phyloP scores from a whole-genome alignment of 2,113 vertebrate genomes.

The Cololabis saira region DNA sequence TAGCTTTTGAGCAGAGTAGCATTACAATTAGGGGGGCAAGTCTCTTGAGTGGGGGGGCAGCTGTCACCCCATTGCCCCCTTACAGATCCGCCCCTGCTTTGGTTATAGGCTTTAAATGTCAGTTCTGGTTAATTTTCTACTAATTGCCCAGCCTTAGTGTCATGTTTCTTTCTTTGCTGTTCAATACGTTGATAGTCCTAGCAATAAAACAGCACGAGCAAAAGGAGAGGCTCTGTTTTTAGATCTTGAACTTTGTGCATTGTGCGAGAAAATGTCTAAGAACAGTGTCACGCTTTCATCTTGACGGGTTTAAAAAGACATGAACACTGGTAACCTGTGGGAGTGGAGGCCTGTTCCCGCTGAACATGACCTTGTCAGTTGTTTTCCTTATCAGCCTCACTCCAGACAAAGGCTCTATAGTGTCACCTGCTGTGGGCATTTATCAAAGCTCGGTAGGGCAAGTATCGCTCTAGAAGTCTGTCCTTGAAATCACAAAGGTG shows the following conservation, averaged over 20 bases:
- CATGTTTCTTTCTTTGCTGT: neutral
- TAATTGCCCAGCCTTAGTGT: too few relatives aligned
- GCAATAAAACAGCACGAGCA: neutral
- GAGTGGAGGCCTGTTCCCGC: constrained; percentile 26
- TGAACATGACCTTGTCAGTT: constrained; percentile 61
- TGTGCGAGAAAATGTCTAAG: constrained; percentile 5
- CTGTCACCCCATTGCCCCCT: too few relatives aligned
- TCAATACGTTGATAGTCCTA: neutral
- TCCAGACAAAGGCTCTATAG: constrained; percentile 48
- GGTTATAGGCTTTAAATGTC: too few relatives aligned
- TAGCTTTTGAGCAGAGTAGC: too few relatives aligned
- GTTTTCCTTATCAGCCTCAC: constrained; percentile 32
- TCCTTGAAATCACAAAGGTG: constrained; percentile 39
- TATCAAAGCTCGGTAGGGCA: constrained; percentile 20
- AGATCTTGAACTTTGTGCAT: neutral
- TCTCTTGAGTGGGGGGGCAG: too few relatives aligned
- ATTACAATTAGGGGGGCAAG: too few relatives aligned
- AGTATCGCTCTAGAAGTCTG: constrained; percentile 1
- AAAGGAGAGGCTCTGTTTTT: neutral
- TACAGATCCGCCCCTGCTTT: too few relatives aligned
- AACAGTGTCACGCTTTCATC: constrained; percentile 12
- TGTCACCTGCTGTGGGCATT: constrained; percentile 49
- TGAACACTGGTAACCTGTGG: constrained; percentile 45
- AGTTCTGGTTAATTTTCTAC: too few relatives aligned
- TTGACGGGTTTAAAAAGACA: constrained; percentile 40